Evolutionary conservation across 2,888 invertebrate species (phyloP), one percentile per base, ranked within the genome.

Genomic region (Cepaea hortensis): DNA sequence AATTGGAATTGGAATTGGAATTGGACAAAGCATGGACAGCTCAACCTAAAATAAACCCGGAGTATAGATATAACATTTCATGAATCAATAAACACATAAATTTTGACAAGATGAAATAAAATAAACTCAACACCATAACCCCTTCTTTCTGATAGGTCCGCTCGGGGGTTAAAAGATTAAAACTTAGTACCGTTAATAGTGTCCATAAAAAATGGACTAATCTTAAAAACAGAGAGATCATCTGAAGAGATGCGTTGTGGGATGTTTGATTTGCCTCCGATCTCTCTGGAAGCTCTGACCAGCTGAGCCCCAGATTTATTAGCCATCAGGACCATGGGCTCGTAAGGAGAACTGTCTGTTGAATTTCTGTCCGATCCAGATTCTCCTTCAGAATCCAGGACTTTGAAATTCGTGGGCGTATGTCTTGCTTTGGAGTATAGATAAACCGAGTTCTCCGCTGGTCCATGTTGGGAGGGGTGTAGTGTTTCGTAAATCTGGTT

Each of bases 401-500:
- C n/a, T 15, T 46, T 61, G 6, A 23, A 7, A 20, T 72, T 72
- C 20, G 48, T 70, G 4, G 70, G 50, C 1, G 20, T 6, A 11
- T 13, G 70, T 20, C 20, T 46, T 13, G 75, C 76, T 20, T 50
- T 62, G 3, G 84, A 7, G 61, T 82, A 82, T 18, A 35, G 62
- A 3, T 48, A 2, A 13, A 46, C 20, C 2, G 85, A 48, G 7
- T 9, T 13, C 11, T 9, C 50, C 3, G 23, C 9, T 15, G 55
- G 75, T 62, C 62, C 23, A 0, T 61, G 55, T 7, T 70, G 18
- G 5, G 55, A 20, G 7, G 85, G 62, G 15, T 70, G 62, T 15
- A 87, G 62, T 46, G 61, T 80, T 48, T 87, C 87, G 75, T 87
- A 87, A 5, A 84, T 73, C 48, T 84, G 13, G 73, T 84, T 87